Conservation (phyloP, 2,888 invertebrate species). For the Pheosia tremula region DNA sequence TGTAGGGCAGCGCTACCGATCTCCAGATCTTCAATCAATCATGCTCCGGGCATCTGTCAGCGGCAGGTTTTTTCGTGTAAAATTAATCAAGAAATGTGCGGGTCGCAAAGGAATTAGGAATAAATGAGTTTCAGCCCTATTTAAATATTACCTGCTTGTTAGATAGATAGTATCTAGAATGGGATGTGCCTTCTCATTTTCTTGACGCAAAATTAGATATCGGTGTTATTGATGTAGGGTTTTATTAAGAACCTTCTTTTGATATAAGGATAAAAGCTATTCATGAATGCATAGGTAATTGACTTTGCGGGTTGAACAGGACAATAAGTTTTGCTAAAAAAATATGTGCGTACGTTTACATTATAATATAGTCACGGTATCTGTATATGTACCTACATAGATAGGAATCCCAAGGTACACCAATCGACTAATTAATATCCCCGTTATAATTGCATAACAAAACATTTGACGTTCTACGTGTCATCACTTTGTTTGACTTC, state of each 20-base stretch:
- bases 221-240: neutral
- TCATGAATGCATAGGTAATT: too few species aligned
- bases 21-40: constrained; percentile 35
- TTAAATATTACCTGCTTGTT: neutral
- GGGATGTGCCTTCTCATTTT: neutral
- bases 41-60: constrained; percentile 25
- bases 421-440: too few species aligned
- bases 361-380: too few species aligned
- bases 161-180: neutral
- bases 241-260: neutral
- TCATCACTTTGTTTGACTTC: too few species aligned
- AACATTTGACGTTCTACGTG: too few species aligned
- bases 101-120: constrained; percentile 6
- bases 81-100: constrained; percentile 23
- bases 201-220: neutral
- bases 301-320: too few species aligned
- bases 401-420: too few species aligned
- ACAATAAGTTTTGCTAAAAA: too few species aligned
- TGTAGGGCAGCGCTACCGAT: constrained; percentile 16
- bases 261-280: neutral
- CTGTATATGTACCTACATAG: too few species aligned
- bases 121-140: constrained; percentile 2
- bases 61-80: constrained; percentile 19
- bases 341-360: too few species aligned
- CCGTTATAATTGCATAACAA: too few species aligned